Base-by-base conservation (phyloP, 2,888 invertebrate species). In the Cepaea hortensis region DNA sequence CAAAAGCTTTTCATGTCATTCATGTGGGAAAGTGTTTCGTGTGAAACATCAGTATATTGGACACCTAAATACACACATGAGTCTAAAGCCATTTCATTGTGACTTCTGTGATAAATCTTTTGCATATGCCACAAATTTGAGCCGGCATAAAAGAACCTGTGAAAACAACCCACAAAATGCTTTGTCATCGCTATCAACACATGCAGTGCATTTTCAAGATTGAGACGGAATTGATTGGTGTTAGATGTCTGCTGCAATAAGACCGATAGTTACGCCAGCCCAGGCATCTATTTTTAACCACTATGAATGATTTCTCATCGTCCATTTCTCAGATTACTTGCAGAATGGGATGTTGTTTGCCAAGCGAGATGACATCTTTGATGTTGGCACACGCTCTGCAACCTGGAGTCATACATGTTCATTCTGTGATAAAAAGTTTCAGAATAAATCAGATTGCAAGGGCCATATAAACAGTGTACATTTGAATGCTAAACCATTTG, bases 41-140 rank as follows among this genome's bases (percentile, higher is more conserved):
- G 88, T 88, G 35, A 89, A 89, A 76, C 89, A 89, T 79, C 89
- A 89, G 84, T 89, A 85, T 82, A 84, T 87, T 73, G 89, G 89
- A 3, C 89, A 89, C 76, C 70, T 89, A 65, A 89, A 89, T 75
- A 88, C 86, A 23, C 88, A 88, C 70, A 81, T 88, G 84, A 84
- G 77, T 77, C 61, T 18, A 50, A 85, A 85, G 65, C 85, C 85
- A 65, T 85, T 85, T 81, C 75, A 68, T 48, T 85, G 85, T 85
- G 85, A 81, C 75, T 81, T 81, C 23, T 85, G 85, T 81, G 85
- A 85, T 73, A 85, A 85, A 23, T 85, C 85, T 2, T 85, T 85
- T 81, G 85, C 85, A 0, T 85, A 85, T 81, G 77, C 85, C n/a
- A 85, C 85, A 81, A 85, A 85, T 70, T 23, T 85, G 55, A 85